Percentiles rank a stretch among this genome's conserved stretches.
Conservation (phyloP, 37 sponge, comb jelly and placozoan genomes). For the Petrosia ficiformis region DNA sequence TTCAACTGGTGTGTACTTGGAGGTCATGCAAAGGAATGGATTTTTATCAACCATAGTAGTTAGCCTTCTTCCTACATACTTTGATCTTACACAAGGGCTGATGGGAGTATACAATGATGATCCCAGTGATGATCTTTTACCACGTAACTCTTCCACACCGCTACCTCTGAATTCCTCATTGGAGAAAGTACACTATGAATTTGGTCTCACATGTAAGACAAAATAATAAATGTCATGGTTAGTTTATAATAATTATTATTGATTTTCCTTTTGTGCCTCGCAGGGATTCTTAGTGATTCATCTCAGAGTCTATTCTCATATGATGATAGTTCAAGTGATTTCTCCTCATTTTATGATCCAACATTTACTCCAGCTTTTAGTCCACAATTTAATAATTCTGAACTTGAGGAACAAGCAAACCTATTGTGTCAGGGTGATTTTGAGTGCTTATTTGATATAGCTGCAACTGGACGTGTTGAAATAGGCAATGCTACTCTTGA, state of each 20-base stretch:
- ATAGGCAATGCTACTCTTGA: too few species aligned
- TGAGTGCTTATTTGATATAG: too few species aligned
- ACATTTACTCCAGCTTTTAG: conserved; percentile 16
- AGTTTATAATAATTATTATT: too few species aligned
- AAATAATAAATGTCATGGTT: too few species aligned
- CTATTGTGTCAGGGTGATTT: too few species aligned
- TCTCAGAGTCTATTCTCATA: conserved; percentile 42
- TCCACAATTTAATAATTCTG: conserved; percentile 17
- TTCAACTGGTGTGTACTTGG: conserved; percentile 4
- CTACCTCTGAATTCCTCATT: conserved; percentile 23
- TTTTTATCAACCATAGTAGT: conserved; percentile 11
- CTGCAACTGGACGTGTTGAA: too few species aligned
- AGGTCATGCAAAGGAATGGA: conserved; percentile 24
- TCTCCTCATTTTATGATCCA: conserved; percentile 32
- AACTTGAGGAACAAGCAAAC: conserved; percentile 5
- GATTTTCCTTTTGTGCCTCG: background rate
- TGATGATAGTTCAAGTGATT: conserved; percentile 10
- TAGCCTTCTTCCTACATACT: conserved; percentile 6
- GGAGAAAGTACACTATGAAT: conserved; percentile 32
- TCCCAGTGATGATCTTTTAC: conserved; percentile 35
- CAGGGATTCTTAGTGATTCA: conserved; percentile 42
- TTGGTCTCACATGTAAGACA: conserved; percentile 55
- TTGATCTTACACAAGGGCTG: conserved; percentile 33
- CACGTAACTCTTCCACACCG: conserved; percentile 5
- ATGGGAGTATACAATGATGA: conserved; percentile 52